These are phyloP conservation scores for Helicolenus hilgendorfi DNA, from an alignment of 2,797 vertebrate species.

Conservation along the genomic window DNA sequence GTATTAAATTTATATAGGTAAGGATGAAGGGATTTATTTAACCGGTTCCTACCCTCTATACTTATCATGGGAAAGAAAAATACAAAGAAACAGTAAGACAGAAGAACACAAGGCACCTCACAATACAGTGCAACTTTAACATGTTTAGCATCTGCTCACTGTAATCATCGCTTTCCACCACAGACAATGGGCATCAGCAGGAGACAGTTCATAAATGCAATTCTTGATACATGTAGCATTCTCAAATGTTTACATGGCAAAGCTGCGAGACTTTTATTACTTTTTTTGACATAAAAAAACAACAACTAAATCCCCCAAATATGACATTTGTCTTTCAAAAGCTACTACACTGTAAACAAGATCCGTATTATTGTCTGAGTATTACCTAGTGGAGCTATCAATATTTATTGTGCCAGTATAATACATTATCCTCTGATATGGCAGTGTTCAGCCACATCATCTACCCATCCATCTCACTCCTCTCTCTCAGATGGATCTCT, in stretches of 20 bases:
- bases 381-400: neutral
- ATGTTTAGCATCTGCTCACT: neutral
- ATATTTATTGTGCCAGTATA: neutral
- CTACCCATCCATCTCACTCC: neutral
- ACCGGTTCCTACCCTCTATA: neutral
- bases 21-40: slow-evolving; percentile 1
- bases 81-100: neutral
- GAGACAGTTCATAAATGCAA: neutral
- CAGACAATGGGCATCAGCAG: neutral
- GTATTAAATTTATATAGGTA: neutral
- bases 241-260: neutral
- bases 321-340: neutral
- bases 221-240: neutral
- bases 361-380: neutral
- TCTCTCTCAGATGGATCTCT: neutral
- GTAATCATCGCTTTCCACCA: neutral
- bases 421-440: neutral
- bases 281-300: neutral
- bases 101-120: neutral
- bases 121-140: neutral
- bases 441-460: neutral
- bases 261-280: neutral
- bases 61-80: neutral
- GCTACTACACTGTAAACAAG: neutral
- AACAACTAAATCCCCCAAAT: neutral